These are phyloP conservation scores for Corvus cornix DNA, from an alignment of 2,113 vertebrate genomes.

Conservation along the genomic window DNA sequence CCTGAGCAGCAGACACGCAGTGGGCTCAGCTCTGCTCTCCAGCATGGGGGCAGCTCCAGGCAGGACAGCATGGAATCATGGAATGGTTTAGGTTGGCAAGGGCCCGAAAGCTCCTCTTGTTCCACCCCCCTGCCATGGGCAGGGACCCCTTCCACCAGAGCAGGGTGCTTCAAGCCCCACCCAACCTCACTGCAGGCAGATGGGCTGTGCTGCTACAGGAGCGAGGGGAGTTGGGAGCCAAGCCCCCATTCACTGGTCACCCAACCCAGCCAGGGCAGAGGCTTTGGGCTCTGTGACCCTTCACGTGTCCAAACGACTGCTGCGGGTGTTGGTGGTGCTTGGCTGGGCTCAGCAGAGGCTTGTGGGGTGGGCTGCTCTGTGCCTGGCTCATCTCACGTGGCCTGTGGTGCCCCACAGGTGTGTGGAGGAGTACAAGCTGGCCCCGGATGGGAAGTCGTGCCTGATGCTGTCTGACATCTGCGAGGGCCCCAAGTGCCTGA, in stretches of 20 bases:
- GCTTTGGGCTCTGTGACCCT: background rate
- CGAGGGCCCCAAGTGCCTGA: conserved; percentile 88
- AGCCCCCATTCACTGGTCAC: rapidly evolving
- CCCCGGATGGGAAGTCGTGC: conserved; percentile 92
- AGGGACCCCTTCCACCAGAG: background rate
- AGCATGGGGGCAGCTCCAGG: rapidly evolving
- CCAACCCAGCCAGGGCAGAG: background rate
- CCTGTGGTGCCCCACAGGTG: conserved; percentile 75
- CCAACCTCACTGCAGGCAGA: background rate
- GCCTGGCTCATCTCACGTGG: background rate
- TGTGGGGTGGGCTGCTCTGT: rapidly evolving
- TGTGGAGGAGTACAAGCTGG: conserved; percentile 95
- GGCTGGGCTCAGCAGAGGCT: background rate
- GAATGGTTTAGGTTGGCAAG: background rate
- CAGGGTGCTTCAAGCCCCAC: background rate
- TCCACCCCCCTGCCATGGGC: background rate
- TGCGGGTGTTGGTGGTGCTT: background rate
- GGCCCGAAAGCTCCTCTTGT: background rate
- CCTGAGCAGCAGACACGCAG: rapidly evolving
- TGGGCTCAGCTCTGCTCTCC: background rate
- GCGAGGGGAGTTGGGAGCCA: background rate
- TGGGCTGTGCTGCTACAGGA: background rate
- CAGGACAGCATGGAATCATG: background rate
- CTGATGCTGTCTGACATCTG: conserved; percentile 91
- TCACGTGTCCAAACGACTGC: rapidly evolving